Evolutionary conservation across 2,113 vertebrate genomes (phyloP), one percentile per base, ranked within the genome.

Genomic region (Eulacestoma nigropectus): DNA sequence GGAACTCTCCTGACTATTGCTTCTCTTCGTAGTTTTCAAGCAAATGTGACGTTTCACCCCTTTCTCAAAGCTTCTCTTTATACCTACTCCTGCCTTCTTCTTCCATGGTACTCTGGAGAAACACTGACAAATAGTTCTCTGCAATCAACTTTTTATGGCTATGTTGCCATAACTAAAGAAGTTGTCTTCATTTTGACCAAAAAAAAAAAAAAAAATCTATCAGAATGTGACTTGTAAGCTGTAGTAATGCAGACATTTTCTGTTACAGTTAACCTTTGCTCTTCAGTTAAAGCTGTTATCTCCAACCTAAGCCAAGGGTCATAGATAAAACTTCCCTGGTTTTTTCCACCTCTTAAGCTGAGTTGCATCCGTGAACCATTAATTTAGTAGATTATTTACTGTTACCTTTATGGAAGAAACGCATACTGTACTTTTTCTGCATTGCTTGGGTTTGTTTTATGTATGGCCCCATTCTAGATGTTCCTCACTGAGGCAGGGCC

Each of bases 181-280:
- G 32, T 69, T 89, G 26, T 57, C 44, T 89, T 78, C 16, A 56
- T 65, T 92, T 79, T 82, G 76, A 72, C 50, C 9, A 41, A 65
- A 67, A 42, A 21, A 21, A 6, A 42, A 4, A n/a, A n/a, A n/a
- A n/a, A n/a, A n/a, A n/a, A n/a, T n/a, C n/a, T n/a, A n/a, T 46
- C 60, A 75, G 57, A 84, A 72, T 53, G 42, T 55, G 49, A 49
- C 19, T 84, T 72, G 33, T 73, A 84, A 90, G 29, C 60, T 74
- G 18, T 35, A 89, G 56, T 21, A 86, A 68, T 62, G 83, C 67
- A 16, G 18, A 93, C 74, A 65, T 89, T 86, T 95, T 95, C 74
- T 95, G 30, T 91, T 93, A 95, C 62, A 87, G 90, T 93, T 96
- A 96, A 96, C 96, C 96, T 97, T 97, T 96, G 93, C 80, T 95